A percentile compares a stretch with the other conserved stretches of the same genome.
These are phyloP conservation scores for Mus spretus DNA, from an alignment of 2,797 vertebrate species.

Conservation along the genomic window DNA sequence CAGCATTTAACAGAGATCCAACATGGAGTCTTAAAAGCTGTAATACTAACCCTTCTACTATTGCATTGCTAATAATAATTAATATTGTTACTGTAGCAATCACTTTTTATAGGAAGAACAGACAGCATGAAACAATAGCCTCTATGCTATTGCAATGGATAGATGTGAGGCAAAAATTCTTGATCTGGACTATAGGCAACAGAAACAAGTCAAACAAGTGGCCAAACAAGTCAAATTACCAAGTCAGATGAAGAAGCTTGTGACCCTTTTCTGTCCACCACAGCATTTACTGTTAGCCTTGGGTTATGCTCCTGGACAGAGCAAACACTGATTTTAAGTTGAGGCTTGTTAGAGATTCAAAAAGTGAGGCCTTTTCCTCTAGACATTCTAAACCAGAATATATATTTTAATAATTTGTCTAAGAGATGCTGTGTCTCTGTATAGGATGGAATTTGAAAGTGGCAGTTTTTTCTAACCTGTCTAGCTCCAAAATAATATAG, in stretches of 20 bases:
- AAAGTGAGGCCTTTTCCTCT: background rate
- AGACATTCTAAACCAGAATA: background rate
- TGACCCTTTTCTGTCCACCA: background rate
- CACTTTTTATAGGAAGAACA: background rate
- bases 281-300: background rate
- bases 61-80: background rate
- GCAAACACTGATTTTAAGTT: background rate
- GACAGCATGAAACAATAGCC: background rate
- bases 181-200: background rate
- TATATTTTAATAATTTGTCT: conserved; percentile 50
- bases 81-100: background rate
- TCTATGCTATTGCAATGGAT: background rate
- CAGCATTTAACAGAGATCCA: background rate
- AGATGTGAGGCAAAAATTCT: conserved; percentile 13
- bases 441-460: no score
- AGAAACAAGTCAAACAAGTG: background rate
- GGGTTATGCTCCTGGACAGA: background rate
- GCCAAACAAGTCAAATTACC: conserved; percentile 39
- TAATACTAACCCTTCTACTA: background rate
- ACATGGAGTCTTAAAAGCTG: background rate
- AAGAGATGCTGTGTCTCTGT: conserved; percentile 66
- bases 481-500: no score
- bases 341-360: conserved; percentile 1
- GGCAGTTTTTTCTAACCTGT: no score
- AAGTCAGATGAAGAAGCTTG: background rate